Evolutionary conservation across 2,888 invertebrate species (phyloP), one percentile per base, ranked within the genome.

Genomic region (Pedicia rivosa): DNA sequence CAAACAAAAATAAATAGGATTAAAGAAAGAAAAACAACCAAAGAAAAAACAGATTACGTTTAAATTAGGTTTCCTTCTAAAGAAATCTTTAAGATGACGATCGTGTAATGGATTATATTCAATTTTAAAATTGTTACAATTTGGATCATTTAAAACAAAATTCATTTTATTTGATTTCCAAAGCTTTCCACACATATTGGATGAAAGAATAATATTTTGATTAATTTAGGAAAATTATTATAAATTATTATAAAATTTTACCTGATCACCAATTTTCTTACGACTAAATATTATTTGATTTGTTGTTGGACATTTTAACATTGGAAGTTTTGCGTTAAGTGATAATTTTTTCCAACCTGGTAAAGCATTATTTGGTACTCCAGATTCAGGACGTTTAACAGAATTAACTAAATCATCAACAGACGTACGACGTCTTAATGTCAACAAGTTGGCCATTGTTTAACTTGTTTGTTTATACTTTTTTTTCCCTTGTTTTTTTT

Each of bases 101-200:
- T 72, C 72, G 44, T 72, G 71, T 53, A 70, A 53, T 0, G 70
- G 63, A 27, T 70, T 69, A 46, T 72, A 72, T 43, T 68, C 66
- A 30, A 53, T 54, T 29, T 51, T 48, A 15, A 47, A 44, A 9
- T 50, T 50, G 1, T 48, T 46, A 7, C 51, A 50, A 5, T 51
- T 50, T 3, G 52, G 40, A 42, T 57, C 56, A 16, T 57, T 57
- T 14, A 37, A 29, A 13, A 29, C 9, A 25, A 36, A 41, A 15
- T n/a, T n/a, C n/a, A n/a, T n/a, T n/a, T n/a, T n/a, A n/a, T n/a
- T n/a, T n/a, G n/a, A n/a, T n/a, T n/a, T n/a, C n/a, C n/a, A n/a
- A n/a, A n/a, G n/a, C n/a, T n/a, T n/a, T n/a, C n/a, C n/a, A n/a
- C n/a, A 20, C 20, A 20, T 5, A 20, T 20, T 20, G 5, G 8